Percentiles rank a stretch among this genome's conserved stretches.
Evolutionary conservation across 2,113 vertebrate species (phyloP).

Genomic region (Mobula hypostoma): DNA sequence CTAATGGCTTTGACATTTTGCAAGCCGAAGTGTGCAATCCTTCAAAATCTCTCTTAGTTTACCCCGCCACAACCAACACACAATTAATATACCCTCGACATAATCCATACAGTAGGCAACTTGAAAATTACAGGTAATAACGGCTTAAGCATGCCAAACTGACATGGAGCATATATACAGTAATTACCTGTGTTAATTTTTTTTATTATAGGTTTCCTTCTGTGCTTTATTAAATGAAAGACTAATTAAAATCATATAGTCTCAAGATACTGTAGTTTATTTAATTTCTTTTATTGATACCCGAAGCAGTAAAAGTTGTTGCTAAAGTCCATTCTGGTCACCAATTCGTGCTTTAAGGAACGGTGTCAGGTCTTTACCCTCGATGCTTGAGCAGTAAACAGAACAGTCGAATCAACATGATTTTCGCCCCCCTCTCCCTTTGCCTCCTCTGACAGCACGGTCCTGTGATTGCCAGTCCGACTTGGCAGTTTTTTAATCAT

Average conservation of each 20-base stretch:
- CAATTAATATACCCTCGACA: background rate
- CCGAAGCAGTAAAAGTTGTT: slow-evolving; percentile 17
- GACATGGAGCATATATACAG: background rate
- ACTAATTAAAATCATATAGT: slow-evolving; percentile 21
- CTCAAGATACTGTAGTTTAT: slow-evolving; percentile 16
- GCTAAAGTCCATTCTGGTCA: slow-evolving; percentile 12
- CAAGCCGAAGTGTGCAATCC: background rate
- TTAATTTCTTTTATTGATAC: slow-evolving; percentile 30
- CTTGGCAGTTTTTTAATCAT: slow-evolving; percentile 94
- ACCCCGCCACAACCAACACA: background rate
- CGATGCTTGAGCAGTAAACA: background rate
- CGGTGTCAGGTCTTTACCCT: background rate
- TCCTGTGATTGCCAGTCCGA: slow-evolving; percentile 73
- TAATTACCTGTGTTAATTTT: slow-evolving; percentile 33
- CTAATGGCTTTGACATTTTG: background rate
- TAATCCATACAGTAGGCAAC: background rate
- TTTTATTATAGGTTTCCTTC: slow-evolving; percentile 11
- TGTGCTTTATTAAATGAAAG: slow-evolving; percentile 23
- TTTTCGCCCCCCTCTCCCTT: slow-evolving; percentile 46
- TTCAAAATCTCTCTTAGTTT: background rate
- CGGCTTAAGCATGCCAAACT: background rate
- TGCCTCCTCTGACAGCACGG: slow-evolving; percentile 64
- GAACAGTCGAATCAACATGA: background rate
- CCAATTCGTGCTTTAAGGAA: background rate
- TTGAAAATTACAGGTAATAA: background rate